A percentile compares a stretch with the other conserved stretches of the same genome.
Evolutionary conservation across 2,888 invertebrate species (phyloP).

Genomic region (Coleophora deauratella): DNA sequence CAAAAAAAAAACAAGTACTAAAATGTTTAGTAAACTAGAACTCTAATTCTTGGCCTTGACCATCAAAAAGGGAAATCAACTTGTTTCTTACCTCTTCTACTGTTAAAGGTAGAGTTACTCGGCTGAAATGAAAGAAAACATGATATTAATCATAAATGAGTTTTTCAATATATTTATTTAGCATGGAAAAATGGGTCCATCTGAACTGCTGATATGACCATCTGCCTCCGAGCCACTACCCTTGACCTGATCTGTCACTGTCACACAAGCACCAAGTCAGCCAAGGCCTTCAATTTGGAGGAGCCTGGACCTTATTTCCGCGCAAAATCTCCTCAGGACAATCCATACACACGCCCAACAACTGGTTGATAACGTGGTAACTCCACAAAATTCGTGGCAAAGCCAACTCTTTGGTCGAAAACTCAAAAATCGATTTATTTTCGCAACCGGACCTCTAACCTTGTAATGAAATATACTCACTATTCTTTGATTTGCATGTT

Average conservation of each 20-base stretch:
- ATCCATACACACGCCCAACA: conserved; percentile 7
- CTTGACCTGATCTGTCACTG: conserved; percentile 60
- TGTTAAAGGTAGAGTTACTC: conserved; percentile 95
- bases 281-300: too few relatives aligned
- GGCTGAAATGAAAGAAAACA: conserved; percentile 78
- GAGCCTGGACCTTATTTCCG: too few relatives aligned
- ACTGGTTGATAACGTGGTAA: conserved; percentile 34
- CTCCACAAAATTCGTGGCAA: conserved; percentile 29
- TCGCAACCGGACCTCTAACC: conserved; percentile 53
- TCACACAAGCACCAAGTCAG: conserved; percentile 18
- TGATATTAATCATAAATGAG: neutral
- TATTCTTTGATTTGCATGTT: conserved; percentile 83
- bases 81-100: conserved; percentile 91
- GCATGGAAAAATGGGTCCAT: too few relatives aligned
- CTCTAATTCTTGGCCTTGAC: too few relatives aligned
- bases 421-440: conserved; percentile 63
- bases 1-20: too few relatives aligned
- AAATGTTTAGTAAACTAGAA: too few relatives aligned
- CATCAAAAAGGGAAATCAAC: neutral
- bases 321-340: too few relatives aligned
- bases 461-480: conserved; percentile 68
- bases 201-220: conserved; percentile 23
- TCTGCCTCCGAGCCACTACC: conserved; percentile 30
- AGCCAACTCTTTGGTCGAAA: conserved; percentile 23
- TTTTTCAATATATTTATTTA: neutral